Evolutionary conservation across 2,797 vertebrate genomes (phyloP).

Genomic region (Echeneis naucrates): DNA sequence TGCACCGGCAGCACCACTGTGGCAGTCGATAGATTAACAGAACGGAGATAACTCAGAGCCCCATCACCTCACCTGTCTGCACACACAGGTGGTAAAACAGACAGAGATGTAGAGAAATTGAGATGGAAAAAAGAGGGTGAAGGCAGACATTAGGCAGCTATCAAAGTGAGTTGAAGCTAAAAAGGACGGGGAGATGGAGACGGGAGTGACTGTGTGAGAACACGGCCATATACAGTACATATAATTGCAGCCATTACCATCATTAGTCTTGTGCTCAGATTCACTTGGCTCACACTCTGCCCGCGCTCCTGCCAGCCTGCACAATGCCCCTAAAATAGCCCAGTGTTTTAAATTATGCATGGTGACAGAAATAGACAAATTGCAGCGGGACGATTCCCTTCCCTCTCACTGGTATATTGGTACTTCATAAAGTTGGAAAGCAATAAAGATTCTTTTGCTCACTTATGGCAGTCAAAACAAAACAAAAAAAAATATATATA

Average conservation of each 20-base stretch:
- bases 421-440: constrained; percentile 41
- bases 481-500: not conserved
- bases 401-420: constrained; percentile 29
- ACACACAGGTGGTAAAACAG: constrained; percentile 23
- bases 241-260: constrained; percentile 77
- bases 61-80: constrained; percentile 52
- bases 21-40: constrained; percentile 48
- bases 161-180: constrained; percentile 47
- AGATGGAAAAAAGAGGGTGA: constrained; percentile 12
- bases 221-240: constrained; percentile 46
- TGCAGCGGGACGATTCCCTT: constrained; percentile 57
- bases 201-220: constrained; percentile 56
- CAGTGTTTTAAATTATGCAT: constrained; percentile 78
- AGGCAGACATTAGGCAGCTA: constrained; percentile 29
- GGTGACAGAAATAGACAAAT: constrained; percentile 70
- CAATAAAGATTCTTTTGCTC: not conserved
- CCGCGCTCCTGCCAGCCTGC: constrained; percentile 63
- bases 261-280: constrained; percentile 73
- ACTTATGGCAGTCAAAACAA: constrained; percentile 15
- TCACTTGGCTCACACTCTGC: constrained; percentile 63
- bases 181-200: constrained; percentile 48
- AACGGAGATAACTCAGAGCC: constrained; percentile 25
- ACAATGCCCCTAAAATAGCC: constrained; percentile 74
- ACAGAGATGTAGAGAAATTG: constrained; percentile 5
- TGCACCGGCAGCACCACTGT: constrained; percentile 4